Evolutionary conservation across 1,140 invertebrate genomes (phyloP), one percentile per base, ranked within the genome.

Genomic region (Aradophagus sp.): DNA sequence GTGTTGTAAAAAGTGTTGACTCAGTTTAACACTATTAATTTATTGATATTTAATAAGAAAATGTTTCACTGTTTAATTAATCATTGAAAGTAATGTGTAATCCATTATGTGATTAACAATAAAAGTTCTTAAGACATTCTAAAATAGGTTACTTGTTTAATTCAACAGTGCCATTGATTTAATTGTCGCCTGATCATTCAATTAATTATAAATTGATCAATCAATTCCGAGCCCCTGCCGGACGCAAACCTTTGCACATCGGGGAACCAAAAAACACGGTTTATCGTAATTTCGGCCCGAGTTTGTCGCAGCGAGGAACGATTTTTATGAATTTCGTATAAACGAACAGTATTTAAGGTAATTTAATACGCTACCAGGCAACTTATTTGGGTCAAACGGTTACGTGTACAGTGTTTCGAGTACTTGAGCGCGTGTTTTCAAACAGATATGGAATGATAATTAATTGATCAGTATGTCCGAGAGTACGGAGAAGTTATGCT

Each of bases 331-430:
- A 15, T 27, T 48, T 41, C 23, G 3, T n/a, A n/a, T n/a, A n/a
- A n/a, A n/a, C n/a, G n/a, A n/a, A n/a, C n/a, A 38, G 8, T 58
- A 58, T 20, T 61, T 61, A 8, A 29, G 23, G 19, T 50, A 44
- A 39, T 45, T 48, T 35, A 17, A 38, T 55, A 55, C 27, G 34
- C 36, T 31, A 42, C 31, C 44, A 53, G 42, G 35, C 41, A 11
- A 13, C 16, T 63, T 41, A 52, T 63, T 70, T 59, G 10, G 58
- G 58, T 70, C 67, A 70, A 63, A 63, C 14, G 31, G 39, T 71
- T 71, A 71, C 67, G 67, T 71, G 67, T 53, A 12, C 42, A 47
- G 59, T 58, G 55, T 70, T 62, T 44, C 44, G 44, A 70, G 27
- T 61, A 69, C 34, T 39, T 34, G 15, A 26, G 42, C 52, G 45